Evolutionary conservation across 2,888 invertebrate species (phyloP).

Genomic region (Drosophila algonquin): DNA sequence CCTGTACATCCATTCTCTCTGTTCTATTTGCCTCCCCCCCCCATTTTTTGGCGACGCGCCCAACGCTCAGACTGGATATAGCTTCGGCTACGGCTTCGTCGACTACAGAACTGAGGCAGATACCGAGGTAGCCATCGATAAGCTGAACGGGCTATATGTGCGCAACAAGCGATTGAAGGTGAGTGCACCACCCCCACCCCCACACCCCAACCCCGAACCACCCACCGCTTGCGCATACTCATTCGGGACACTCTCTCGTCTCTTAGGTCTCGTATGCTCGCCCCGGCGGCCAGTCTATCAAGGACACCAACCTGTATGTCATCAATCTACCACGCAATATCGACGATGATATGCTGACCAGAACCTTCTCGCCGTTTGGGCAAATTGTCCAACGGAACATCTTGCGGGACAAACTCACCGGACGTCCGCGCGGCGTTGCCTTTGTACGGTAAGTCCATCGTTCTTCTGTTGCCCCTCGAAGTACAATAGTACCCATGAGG

Average conservation of each 20-base stretch:
- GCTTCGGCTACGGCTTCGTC: conserved; percentile 98
- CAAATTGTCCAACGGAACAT: conserved; percentile 96
- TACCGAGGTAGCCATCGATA: conserved; percentile 92
- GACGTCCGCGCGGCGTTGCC: conserved; percentile 94
- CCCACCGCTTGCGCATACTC: not conserved
- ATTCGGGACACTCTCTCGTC: not conserved
- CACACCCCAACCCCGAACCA: not conserved
- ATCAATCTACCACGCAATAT: conserved; percentile 94
- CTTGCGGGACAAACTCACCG: conserved; percentile 93
- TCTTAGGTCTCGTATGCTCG: conserved; percentile 93
- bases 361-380: conserved; percentile 94
- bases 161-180: conserved; percentile 96
- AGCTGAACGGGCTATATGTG: conserved; percentile 94
- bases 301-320: conserved; percentile 96
- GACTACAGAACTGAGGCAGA: conserved; percentile 93
- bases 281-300: conserved; percentile 95
- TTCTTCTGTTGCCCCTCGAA: not conserved
- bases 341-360: conserved; percentile 92
- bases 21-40: not conserved
- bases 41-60: not conserved
- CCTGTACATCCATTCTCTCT: conserved; percentile 1
- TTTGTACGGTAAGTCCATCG: conserved; percentile 90
- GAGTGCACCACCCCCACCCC: conserved; percentile 27
- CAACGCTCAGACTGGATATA: conserved; percentile 91
- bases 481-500: not conserved